Base-by-base conservation (phyloP, 2,113 vertebrate genomes). In the Elanoides forficatus region DNA sequence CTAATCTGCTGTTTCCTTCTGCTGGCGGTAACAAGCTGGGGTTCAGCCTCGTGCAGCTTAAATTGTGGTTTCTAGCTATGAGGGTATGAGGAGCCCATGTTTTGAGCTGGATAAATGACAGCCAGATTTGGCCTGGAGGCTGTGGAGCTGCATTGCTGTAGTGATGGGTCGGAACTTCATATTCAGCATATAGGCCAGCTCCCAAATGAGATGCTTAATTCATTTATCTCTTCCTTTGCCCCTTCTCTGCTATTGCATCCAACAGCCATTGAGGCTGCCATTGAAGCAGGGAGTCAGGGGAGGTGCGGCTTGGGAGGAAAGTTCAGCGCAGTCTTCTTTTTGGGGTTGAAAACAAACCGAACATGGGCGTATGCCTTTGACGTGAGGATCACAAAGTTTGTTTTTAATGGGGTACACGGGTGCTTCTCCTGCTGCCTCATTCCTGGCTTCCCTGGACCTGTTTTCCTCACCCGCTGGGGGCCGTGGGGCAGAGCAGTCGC, bases 61-160 rank as follows among this genome's bases (percentile, higher is more conserved):
- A 53, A 10, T 7, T 38, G 86, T 5, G 11, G 9, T 87, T 66
- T 79, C 26, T 22, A 12, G 3, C 17, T 15, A 0, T 12, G 45
- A 17, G 63, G 26, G 18, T 36, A 3, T 25, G 40, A 18, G 67
- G 23, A 40, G 8, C 12, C 3, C 23, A 2, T 0, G 3, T n/a
- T 89, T 32, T 10, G 21, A 65, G 55, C 23, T 34, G 65, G 65
- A 3, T 78, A 30, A 88, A 16, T 2, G 11, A 14, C 15, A 65
- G 43, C 43, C 30, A 4, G 32, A 2, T 56, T 65, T 76, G 75
- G 6, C 26, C 23, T 56, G 59, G 40, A 27, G 59, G 5, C 43
- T 68, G 1, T 18, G 43, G 52, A 76, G 71, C 58, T 15, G 4
- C 8, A 0, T 1, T 16, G 71, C 38, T 50, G 26, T 13, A 36